Evolutionary conservation across 2,113 vertebrate species (phyloP).

Genomic region (Dicrurus megarhynchus): DNA sequence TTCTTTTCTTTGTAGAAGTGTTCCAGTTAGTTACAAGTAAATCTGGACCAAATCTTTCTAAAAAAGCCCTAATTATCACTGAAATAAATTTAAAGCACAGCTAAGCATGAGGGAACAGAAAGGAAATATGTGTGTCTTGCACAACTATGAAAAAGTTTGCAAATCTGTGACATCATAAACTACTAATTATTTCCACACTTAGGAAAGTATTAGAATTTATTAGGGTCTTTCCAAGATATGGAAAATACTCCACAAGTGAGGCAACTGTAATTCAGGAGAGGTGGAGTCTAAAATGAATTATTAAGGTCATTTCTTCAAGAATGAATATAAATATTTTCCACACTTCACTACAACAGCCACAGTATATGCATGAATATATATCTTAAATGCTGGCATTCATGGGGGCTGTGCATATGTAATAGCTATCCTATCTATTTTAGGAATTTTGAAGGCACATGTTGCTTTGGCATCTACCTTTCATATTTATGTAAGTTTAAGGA

Average conservation of each 20-base stretch:
- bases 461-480: background rate
- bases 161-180: slow-evolving; percentile 52
- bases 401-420: background rate
- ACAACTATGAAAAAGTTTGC: slow-evolving; percentile 18
- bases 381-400: slow-evolving; percentile 40
- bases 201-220: slow-evolving; percentile 51
- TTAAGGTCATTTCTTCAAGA: slow-evolving; percentile 42
- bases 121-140: background rate
- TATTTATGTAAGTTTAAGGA: slow-evolving; percentile 23
- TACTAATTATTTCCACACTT: slow-evolving; percentile 56
- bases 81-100: background rate
- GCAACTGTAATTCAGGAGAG: slow-evolving; percentile 28
- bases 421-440: slow-evolving; percentile 50
- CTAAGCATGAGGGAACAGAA: background rate
- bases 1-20: background rate
- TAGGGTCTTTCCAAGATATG: slow-evolving; percentile 41
- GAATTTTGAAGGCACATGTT: slow-evolving; percentile 24
- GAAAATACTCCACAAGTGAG: slow-evolving; percentile 46
- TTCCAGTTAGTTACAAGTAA: background rate
- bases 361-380: background rate
- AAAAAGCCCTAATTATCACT: background rate
- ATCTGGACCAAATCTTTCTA: background rate
- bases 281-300: slow-evolving; percentile 40
- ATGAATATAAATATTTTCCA: slow-evolving; percentile 51
- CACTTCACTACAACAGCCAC: slow-evolving; percentile 8